Base-by-base conservation (phyloP, 2,113 vertebrate genomes). In the Brachyistius frenatus region DNA sequence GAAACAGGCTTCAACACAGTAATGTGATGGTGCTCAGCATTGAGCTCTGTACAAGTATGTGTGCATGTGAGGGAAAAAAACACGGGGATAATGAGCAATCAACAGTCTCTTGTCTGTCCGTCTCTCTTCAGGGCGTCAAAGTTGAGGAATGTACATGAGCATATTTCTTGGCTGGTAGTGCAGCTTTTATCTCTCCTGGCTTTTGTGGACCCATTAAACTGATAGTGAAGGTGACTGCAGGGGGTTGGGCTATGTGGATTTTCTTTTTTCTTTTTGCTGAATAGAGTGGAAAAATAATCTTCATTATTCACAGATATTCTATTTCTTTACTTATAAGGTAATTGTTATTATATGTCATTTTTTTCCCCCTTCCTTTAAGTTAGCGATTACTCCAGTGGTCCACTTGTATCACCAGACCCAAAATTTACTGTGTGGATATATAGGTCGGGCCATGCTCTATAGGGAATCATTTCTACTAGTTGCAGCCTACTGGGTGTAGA, bases 11-110 rank as follows among this genome's bases (percentile, higher is more conserved):
- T 74, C 41, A 33, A 13, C 62, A 68, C 5, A 15, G 44, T 39
- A n/a, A 79, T 23, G 32, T 55, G 15, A 53, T 52, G 37, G 47
- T 71, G 37, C 10, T 47, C 15, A 14, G 44, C 7, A 7, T 57
- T 39, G 23, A 16, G 30, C n/a, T 56, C 0, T 23, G 6, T 16
- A 23, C 23, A 23, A 23, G 41, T 33, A 2, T 47, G 31, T 13
- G 54, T 31, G 47, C 16, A 33, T 33, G 1, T 2, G 8, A 9
- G 35, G 66, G 69, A 62, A 35, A 75, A 16, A n/a, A 31, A 37
- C 4, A 31, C 32, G 30, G 63, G 33, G 10, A 68, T 85, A 85
- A 84, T 82, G 58, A 87, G 72, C 9, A 14, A 49, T 74, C 15
- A 87, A 72, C 9, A 14, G 44, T 74, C 15, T 60, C 35, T 50